Conservation (phyloP, 2,113 vertebrate species). For the Trinectes maculatus region DNA sequence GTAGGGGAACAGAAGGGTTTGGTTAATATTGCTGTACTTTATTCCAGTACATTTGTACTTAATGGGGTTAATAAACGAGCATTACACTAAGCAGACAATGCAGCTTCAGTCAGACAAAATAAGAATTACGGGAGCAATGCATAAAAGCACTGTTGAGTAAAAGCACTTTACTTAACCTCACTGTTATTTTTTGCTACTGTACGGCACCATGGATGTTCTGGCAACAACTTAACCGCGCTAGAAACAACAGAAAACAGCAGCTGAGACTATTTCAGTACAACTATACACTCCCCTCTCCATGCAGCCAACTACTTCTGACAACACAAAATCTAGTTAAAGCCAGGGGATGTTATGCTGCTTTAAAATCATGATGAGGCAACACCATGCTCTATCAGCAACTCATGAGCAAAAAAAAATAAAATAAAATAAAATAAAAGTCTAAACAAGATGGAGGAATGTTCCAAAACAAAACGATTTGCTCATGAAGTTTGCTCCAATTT, state of each 20-base stretch:
- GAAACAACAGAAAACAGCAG: slow-evolving; percentile 21
- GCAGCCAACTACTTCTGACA: slow-evolving; percentile 32
- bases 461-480: slow-evolving; percentile 11
- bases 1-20: not conserved
- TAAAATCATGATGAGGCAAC: slow-evolving; percentile 39
- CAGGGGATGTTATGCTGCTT: slow-evolving; percentile 32
- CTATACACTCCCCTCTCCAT: not conserved
- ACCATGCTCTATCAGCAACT: slow-evolving; percentile 31
- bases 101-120: slow-evolving; percentile 1
- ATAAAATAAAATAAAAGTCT: not conserved
- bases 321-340: slow-evolving; percentile 1
- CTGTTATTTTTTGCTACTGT: slow-evolving; percentile 13
- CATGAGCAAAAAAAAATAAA: not conserved
- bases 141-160: slow-evolving; percentile 15
- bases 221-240: slow-evolving; percentile 6
- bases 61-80: slow-evolving; percentile 33
- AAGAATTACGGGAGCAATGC: not conserved
- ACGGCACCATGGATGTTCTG: not conserved
- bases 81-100: slow-evolving; percentile 19
- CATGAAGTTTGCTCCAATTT: not conserved
- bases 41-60: slow-evolving; percentile 8
- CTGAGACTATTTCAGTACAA: slow-evolving; percentile 2
- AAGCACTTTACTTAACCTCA: slow-evolving; percentile 8
- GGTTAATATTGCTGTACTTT: not conserved
- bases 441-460: slow-evolving; percentile 48